Evolutionary conservation across 1,140 invertebrate genomes (phyloP).

Genomic region (Oscheius sp.): DNA sequence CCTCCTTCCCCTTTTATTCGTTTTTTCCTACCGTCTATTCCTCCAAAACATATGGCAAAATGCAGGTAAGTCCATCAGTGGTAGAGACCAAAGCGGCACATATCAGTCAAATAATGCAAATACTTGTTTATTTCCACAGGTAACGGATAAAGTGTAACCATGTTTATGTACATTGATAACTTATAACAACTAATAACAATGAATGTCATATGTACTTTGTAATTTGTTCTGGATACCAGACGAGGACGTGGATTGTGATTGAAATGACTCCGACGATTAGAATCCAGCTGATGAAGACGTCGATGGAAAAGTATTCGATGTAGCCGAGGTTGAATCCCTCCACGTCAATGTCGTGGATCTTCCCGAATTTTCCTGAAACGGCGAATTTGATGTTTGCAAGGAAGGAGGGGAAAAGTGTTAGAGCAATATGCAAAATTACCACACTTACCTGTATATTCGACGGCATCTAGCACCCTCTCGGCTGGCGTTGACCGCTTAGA

Average conservation of each 20-base stretch:
- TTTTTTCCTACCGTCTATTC: neutral
- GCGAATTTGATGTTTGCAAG: neutral
- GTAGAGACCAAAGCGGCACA: too few species aligned
- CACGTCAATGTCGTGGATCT: neutral
- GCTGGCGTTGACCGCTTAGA: neutral
- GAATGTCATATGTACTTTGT: too few species aligned
- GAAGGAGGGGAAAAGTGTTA: neutral
- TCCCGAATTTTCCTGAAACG: neutral
- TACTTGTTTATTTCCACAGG: too few species aligned
- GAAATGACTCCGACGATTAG: too few species aligned
- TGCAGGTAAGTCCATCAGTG: too few species aligned
- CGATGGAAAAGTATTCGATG: neutral
- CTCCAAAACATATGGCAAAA: too few species aligned
- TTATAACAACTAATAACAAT: too few species aligned
- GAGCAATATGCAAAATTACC: neutral
- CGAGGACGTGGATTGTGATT: too few species aligned
- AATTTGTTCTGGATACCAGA: too few species aligned
- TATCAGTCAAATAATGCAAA: too few species aligned
- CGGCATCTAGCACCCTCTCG: neutral
- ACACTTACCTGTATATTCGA: neutral
- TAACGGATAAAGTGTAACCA: too few species aligned
- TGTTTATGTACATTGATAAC: too few species aligned
- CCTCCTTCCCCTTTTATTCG: neutral
- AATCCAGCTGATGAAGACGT: constrained; percentile 1
- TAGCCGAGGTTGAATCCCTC: neutral